These are phyloP conservation scores for Nephrotoma flavescens DNA, from an alignment of 2,888 invertebrate genomes.

Conservation along the genomic window DNA sequence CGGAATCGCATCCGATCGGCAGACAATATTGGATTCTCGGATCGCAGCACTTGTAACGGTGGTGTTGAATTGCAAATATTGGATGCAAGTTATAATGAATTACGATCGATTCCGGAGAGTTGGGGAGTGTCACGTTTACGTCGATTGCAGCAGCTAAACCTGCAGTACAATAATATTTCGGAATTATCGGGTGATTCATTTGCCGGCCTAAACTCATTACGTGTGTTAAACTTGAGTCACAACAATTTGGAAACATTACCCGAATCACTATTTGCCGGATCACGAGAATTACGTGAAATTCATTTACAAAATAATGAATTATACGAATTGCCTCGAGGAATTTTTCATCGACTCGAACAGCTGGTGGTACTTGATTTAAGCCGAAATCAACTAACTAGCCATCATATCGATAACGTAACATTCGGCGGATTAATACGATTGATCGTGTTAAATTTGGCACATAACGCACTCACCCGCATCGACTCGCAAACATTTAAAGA, in stretches of 20 bases:
- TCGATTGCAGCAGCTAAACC: slow-evolving; percentile 60
- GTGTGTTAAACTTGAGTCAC: slow-evolving; percentile 73
- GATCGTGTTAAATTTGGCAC: slow-evolving; percentile 71
- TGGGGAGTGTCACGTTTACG: slow-evolving; percentile 61
- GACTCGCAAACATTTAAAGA: slow-evolving; percentile 77
- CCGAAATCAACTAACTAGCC: slow-evolving; percentile 70
- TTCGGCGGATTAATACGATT: slow-evolving; percentile 72
- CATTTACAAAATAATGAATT: slow-evolving; percentile 75
- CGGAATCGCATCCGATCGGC: slow-evolving; percentile 67
- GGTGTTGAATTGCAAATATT: slow-evolving; percentile 56
- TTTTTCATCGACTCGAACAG: slow-evolving; percentile 73
- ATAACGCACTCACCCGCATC: slow-evolving; percentile 68
- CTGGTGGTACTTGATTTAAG: slow-evolving; percentile 71
- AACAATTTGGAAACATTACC: slow-evolving; percentile 72
- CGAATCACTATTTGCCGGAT: slow-evolving; percentile 66
- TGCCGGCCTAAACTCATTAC: slow-evolving; percentile 59
- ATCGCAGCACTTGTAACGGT: slow-evolving; percentile 40
- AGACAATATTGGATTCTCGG: slow-evolving; percentile 55
- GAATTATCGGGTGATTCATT: slow-evolving; percentile 70
- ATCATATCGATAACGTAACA: slow-evolving; percentile 73
- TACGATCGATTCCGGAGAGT: slow-evolving; percentile 54
- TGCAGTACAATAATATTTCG: slow-evolving; percentile 71
- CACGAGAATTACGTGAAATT: slow-evolving; percentile 67
- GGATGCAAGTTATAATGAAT: slow-evolving; percentile 69
- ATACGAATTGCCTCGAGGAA: slow-evolving; percentile 63